These are phyloP conservation scores for Leptodactylus fallax DNA, from an alignment of 2,797 vertebrate species.

Conservation along the genomic window DNA sequence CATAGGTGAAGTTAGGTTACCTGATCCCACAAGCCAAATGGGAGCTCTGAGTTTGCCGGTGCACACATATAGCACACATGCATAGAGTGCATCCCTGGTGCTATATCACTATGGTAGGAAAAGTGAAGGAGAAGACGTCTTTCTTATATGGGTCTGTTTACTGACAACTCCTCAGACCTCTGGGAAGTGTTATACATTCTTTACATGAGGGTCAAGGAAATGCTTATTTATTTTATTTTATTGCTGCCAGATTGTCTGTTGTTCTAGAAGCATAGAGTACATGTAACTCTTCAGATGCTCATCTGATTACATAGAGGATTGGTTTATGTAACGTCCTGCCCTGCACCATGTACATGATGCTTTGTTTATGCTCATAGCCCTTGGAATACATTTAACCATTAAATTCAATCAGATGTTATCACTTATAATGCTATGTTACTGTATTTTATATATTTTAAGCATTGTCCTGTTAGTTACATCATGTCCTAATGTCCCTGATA, in stretches of 20 bases:
- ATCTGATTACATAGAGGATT: not conserved
- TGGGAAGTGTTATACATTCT: conserved; percentile 5
- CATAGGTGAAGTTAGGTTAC: no score
- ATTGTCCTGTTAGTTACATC: no score
- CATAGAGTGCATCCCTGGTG: not conserved
- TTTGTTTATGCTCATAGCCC: not conserved
- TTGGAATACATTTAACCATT: conserved; percentile 7
- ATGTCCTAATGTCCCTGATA: no score
- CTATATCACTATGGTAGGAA: not conserved
- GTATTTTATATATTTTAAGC: no score
- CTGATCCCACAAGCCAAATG: no score
- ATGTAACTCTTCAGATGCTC: not conserved
- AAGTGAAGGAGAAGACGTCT: not conserved
- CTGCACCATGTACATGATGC: no score
- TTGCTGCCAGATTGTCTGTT: conserved; percentile 7
- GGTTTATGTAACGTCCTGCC: not conserved
- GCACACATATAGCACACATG: no score
- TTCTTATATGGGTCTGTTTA: not conserved
- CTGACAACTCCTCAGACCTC: not conserved
- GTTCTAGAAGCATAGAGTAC: not conserved
- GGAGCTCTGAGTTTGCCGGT: no score
- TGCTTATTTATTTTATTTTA: not conserved
- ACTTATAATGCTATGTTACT: no score
- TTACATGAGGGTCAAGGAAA: conserved; percentile 19
- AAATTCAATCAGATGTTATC: not conserved